A percentile compares a stretch with the other conserved stretches of the same genome.
phyloP scores from a whole-genome alignment of 1,140 invertebrate species.

The Cepaea nemoralis region DNA sequence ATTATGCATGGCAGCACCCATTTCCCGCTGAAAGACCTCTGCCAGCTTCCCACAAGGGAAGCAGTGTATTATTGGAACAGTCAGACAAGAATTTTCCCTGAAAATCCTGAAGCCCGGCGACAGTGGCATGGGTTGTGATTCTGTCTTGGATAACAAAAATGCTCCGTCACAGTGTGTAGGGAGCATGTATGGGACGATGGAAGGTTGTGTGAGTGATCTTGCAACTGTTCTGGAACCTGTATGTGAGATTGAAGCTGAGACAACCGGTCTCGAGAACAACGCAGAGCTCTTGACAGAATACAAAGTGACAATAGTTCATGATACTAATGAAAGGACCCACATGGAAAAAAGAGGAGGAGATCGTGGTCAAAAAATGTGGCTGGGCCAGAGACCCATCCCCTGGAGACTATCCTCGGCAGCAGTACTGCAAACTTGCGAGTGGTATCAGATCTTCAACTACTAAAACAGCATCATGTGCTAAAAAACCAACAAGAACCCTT shows the following conservation, averaged over 20 bases:
- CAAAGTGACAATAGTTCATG: conserved; percentile 20
- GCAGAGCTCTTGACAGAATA: background rate
- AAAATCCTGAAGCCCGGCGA: background rate
- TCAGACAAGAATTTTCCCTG: background rate
- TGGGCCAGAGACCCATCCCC: background rate
- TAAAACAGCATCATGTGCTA: background rate
- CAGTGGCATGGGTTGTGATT: background rate
- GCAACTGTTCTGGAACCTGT: background rate
- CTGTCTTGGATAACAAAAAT: background rate
- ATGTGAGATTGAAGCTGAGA: background rate
- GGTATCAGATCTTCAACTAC: background rate
- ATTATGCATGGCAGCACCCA: background rate
- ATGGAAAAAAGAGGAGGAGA: background rate
- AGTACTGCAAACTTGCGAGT: background rate
- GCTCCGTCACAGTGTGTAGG: background rate
- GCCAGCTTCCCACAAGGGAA: background rate
- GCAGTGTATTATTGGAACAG: background rate
- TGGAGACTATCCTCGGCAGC: background rate
- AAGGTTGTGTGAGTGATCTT: background rate
- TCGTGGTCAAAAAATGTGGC: background rate
- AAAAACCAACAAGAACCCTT: background rate
- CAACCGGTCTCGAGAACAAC: background rate
- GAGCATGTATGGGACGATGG: background rate
- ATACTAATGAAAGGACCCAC: background rate
- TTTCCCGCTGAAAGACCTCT: background rate